These are phyloP conservation scores for Zosterops borbonicus DNA, from an alignment of 2,113 vertebrate genomes.

Conservation along the genomic window DNA sequence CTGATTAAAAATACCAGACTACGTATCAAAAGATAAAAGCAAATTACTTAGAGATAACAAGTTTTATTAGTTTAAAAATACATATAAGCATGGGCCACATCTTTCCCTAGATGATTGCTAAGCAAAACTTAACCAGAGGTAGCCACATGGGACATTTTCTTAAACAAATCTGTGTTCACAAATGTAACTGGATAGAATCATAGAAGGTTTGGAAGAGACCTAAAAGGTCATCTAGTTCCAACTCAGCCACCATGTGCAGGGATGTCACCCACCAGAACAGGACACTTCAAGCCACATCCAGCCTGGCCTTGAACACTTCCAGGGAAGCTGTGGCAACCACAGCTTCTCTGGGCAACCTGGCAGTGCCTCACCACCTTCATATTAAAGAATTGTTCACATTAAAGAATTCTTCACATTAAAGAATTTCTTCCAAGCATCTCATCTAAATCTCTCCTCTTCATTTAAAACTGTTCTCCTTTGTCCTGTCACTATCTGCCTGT, in stretches of 20 bases:
- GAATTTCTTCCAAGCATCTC: background rate
- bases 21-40: background rate
- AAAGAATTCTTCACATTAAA: background rate
- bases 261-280: background rate
- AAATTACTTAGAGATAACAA: background rate
- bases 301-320: background rate
- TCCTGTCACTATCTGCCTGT: background rate
- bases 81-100: background rate
- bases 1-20: background rate
- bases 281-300: background rate
- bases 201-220: background rate
- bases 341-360: background rate
- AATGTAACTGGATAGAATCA: background rate
- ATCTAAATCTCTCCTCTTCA: background rate
- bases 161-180: background rate
- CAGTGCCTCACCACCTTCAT: background rate
- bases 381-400: background rate
- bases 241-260: background rate
- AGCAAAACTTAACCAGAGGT: background rate
- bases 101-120: background rate
- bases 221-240: background rate
- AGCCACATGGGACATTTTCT: background rate
- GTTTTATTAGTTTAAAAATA: background rate
- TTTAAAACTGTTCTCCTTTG: background rate
- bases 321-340: background rate